Base-by-base conservation (phyloP, 2,113 vertebrate species). In the Puffinus mauretanicus region DNA sequence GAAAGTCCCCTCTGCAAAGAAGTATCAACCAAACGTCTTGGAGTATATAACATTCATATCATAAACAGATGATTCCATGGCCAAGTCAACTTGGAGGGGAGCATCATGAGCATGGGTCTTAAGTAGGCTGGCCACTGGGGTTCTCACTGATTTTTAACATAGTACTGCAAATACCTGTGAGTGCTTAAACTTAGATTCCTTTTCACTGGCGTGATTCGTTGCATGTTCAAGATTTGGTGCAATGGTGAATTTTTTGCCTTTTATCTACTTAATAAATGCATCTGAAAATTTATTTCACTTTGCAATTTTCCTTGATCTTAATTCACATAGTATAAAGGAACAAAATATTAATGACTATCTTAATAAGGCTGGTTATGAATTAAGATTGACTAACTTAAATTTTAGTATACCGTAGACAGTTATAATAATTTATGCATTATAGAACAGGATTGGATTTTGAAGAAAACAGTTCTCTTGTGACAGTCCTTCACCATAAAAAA, bases 241-340 rank as follows among this genome's bases (percentile, higher is more conserved):
- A 73, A 69, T 52, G 44, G 18, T 61, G 64, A 64, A 1, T 83
- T 17, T 78, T 70, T 80, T 89, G 16, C 42, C 51, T 86, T 95
- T 82, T 54, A 82, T 81, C 49, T 52, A 49, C 29, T 79, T 70
- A 66, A 64, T 44, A 93, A 82, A 78, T 67, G 25, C 44, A 69
- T 61, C 55, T 79, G 64, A 90, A 91, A 80, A 67, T 62, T 36
- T 17, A 44, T 90, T 90, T 64, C 42, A 67, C 38, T 77, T 78
- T 8, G 5, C 16, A 57, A 10, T 73, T 95, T 95, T 80, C 62
- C 36, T 83, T 83, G n/a, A 72, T 81, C 61, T 82, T 65, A 82
- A 89, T 85, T 93, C 55, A 83, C 13, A 42, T 12, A 60, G 18
- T 73, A 78, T 70, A 95, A 93, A 82, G n/a, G 21, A 71, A 90